Percentiles rank a stretch among this genome's conserved stretches.
Conservation (phyloP, 2,888 invertebrate genomes). For the Ganaspis brasiliensis region DNA sequence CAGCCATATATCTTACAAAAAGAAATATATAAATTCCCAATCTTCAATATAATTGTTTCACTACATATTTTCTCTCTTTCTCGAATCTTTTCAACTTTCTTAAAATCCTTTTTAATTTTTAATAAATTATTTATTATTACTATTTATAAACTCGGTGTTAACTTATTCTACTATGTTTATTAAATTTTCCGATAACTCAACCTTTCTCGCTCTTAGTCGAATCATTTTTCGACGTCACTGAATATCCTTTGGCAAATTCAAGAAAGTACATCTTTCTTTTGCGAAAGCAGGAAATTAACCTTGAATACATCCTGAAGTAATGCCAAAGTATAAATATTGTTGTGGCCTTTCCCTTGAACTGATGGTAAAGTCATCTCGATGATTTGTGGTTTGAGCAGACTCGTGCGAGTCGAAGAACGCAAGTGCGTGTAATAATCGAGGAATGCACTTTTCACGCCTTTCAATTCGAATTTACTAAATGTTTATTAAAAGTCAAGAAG, state of each 20-base stretch:
- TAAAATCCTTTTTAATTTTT: too few relatives aligned
- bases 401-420: conserved; percentile 35
- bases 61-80: too few relatives aligned
- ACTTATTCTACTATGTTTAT: too few relatives aligned
- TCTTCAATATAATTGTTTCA: too few relatives aligned
- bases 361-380: conserved; percentile 42
- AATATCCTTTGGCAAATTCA: not conserved
- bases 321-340: conserved; percentile 29
- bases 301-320: not conserved
- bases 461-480: conserved; percentile 69
- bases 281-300: not conserved
- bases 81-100: too few relatives aligned
- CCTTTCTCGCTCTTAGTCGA: too few relatives aligned
- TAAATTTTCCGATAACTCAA: not conserved
- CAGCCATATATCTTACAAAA: too few relatives aligned
- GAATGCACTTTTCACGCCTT: conserved; percentile 75
- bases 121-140: too few relatives aligned
- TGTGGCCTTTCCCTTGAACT: conserved; percentile 35
- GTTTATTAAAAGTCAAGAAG: conserved; percentile 57
- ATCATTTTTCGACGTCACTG: conserved; percentile 1
- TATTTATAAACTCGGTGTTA: too few relatives aligned
- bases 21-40: too few relatives aligned
- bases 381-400: conserved; percentile 41
- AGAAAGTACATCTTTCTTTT: not conserved
- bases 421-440: conserved; percentile 68